Evolutionary conservation across 2,888 invertebrate species (phyloP).

Genomic region (Exephanes ischioxanthus): DNA sequence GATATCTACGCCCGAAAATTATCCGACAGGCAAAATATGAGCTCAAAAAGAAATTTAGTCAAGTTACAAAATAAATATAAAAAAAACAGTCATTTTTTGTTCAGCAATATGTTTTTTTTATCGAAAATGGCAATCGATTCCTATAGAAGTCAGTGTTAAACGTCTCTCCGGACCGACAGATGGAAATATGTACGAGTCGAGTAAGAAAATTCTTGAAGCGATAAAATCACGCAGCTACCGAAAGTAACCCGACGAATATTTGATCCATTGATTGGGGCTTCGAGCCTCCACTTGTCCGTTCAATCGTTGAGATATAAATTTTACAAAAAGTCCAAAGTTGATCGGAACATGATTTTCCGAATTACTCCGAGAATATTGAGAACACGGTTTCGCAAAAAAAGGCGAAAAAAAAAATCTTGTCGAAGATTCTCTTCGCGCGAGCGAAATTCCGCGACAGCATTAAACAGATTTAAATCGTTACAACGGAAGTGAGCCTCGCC

Average conservation of each 20-base stretch:
- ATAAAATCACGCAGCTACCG: background rate
- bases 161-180: background rate
- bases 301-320: background rate
- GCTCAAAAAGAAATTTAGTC: background rate
- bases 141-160: background rate
- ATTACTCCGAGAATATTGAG: no score
- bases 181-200: background rate
- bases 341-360: no score
- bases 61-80: background rate
- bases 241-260: background rate
- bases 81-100: background rate
- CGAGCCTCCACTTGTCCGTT: background rate
- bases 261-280: background rate
- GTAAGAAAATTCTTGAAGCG: background rate
- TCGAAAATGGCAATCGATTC: background rate
- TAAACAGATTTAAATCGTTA: background rate
- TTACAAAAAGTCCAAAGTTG: background rate
- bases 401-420: background rate
- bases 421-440: background rate
- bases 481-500: background rate
- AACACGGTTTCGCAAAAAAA: background rate
- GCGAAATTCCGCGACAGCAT: background rate
- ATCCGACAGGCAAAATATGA: background rate
- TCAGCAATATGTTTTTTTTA: background rate
- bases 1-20: background rate